Conservation (phyloP, 2,888 invertebrate species). For the Athalia rosae region DNA sequence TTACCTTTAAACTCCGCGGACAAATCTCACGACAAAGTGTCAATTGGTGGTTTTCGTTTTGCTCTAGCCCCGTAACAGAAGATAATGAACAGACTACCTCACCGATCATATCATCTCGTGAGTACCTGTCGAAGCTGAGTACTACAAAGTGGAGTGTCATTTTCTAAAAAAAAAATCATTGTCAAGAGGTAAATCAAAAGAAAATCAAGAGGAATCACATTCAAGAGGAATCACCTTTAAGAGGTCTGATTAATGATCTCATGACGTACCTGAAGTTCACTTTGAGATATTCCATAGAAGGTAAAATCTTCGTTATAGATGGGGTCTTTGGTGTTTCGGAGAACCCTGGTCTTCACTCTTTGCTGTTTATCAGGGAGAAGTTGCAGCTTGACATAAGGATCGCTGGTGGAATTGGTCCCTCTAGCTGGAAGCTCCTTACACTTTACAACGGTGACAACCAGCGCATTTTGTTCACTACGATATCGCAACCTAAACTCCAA, state of each 20-base stretch:
- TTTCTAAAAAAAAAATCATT: slow-evolving; percentile 74
- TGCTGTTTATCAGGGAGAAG: slow-evolving; percentile 98
- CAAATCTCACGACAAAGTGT: slow-evolving; percentile 92
- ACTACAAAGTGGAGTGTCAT: slow-evolving; percentile 96
- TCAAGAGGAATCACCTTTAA: not conserved
- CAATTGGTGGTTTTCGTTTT: slow-evolving; percentile 86
- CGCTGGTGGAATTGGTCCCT: slow-evolving; percentile 88
- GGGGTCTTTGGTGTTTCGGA: slow-evolving; percentile 96
- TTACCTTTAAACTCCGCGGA: slow-evolving; percentile 93
- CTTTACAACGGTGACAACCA: slow-evolving; percentile 93
- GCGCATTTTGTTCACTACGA: slow-evolving; percentile 90
- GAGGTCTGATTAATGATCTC: not conserved
- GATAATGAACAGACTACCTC: slow-evolving; percentile 93
- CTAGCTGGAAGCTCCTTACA: slow-evolving; percentile 92
- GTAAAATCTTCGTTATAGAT: slow-evolving; percentile 99
- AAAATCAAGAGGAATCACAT: not conserved
- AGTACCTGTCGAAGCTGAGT: slow-evolving; percentile 89
- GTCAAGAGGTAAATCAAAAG: not conserved
- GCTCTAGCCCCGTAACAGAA: slow-evolving; percentile 78
- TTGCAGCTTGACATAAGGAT: slow-evolving; percentile 98
- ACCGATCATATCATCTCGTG: slow-evolving; percentile 98
- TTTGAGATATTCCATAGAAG: slow-evolving; percentile 94
- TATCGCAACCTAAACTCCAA: slow-evolving; percentile 93
- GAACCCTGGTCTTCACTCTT: slow-evolving; percentile 96
- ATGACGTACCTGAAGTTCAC: slow-evolving; percentile 81